Evolutionary conservation across 2,888 invertebrate species (phyloP).

Genomic region (Oxytorus armatus): DNA sequence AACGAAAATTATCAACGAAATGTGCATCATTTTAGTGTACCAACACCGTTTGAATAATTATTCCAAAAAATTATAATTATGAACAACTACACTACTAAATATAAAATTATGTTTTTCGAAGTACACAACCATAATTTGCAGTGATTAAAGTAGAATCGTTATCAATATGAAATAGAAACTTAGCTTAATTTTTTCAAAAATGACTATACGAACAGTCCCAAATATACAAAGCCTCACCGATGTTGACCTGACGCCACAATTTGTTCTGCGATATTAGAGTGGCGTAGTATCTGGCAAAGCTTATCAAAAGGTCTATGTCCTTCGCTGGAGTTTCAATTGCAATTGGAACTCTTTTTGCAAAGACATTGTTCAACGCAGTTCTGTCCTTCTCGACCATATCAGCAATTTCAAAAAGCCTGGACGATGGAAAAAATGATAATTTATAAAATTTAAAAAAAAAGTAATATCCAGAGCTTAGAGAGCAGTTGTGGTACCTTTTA

Average conservation of each 20-base stretch:
- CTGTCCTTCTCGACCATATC: slow-evolving; percentile 65
- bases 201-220: not conserved
- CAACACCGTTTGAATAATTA: not conserved
- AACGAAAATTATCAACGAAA: not conserved
- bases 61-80: too few species aligned
- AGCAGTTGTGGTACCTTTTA: slow-evolving; percentile 39
- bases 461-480: not conserved
- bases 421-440: not conserved
- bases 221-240: slow-evolving; percentile 48
- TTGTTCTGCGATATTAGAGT: slow-evolving; percentile 55
- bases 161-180: not conserved
- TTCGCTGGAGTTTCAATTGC: slow-evolving; percentile 58
- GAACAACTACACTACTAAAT: too few species aligned
- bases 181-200: not conserved
- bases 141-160: not conserved
- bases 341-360: slow-evolving; percentile 49
- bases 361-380: slow-evolving; percentile 51
- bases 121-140: not conserved
- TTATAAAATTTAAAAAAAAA: slow-evolving; percentile 5
- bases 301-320: slow-evolving; percentile 63
- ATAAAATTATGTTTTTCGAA: not conserved
- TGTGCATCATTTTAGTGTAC: not conserved
- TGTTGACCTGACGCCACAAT: slow-evolving; percentile 61
- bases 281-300: slow-evolving; percentile 60
- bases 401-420: slow-evolving; percentile 60